phyloP scores from a whole-genome alignment of 2,797 vertebrate species.

The Eulemur rubriventer region DNA sequence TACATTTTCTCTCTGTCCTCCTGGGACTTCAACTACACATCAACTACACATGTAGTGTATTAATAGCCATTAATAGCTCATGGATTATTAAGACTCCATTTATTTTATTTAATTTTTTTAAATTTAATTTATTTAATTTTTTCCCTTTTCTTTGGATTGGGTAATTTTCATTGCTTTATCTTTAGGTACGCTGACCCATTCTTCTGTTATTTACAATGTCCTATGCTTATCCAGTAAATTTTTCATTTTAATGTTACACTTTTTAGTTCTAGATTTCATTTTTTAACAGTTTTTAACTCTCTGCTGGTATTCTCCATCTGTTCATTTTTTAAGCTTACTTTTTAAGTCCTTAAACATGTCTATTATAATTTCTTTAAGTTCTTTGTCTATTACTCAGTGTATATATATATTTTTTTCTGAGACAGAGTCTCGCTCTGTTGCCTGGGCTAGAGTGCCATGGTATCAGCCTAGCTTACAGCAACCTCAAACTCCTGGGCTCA shows the following conservation, averaged over 20 bases:
- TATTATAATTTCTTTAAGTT: neutral
- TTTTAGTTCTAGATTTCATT: neutral
- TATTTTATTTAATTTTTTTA: neutral
- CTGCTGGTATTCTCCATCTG: neutral
- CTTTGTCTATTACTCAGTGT: neutral
- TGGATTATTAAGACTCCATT: neutral
- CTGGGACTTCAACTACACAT: neutral
- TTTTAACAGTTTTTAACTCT: neutral
- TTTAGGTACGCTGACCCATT: neutral
- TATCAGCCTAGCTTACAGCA: too few relatives aligned
- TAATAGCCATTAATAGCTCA: neutral
- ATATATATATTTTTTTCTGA: too few relatives aligned
- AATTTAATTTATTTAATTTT: neutral
- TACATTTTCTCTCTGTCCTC: neutral
- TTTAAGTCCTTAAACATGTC: neutral
- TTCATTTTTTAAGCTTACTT: neutral
- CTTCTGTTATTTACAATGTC: neutral
- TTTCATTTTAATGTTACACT: neutral
- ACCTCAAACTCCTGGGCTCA: too few relatives aligned
- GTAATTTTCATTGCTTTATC: neutral
- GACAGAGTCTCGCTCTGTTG: too few relatives aligned
- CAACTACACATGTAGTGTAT: neutral
- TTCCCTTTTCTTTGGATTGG: neutral
- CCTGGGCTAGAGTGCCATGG: too few relatives aligned
- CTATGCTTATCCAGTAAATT: neutral